Base-by-base conservation (phyloP, 37 sponge, comb jelly and placozoan species). In the Ephydatia muelleri region DNA sequence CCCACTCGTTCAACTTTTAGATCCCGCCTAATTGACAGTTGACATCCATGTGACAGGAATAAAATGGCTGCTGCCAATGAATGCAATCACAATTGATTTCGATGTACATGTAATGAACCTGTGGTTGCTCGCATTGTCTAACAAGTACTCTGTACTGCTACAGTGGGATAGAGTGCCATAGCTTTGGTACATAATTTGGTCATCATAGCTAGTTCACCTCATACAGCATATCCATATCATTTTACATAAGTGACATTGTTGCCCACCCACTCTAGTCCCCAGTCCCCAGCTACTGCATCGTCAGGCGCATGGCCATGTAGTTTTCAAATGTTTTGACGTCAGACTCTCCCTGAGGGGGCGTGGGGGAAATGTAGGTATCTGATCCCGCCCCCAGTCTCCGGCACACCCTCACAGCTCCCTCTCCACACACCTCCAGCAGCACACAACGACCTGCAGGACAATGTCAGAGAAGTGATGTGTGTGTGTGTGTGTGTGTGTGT, bases 321-420 rank as follows among this genome's bases (percentile, higher is more conserved):
- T 35, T 72, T 1, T 64, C 67, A 21, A 83, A 80, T 0, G 89
- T 75, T 28, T 80, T 48, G 21, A 43, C 37, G 30, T 89, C 84
- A 0, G 26, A 33, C 40, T 3, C 22, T 38, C 83, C 84, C 47
- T 80, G 79, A 69, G 79, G 76, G 0, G 83, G 3, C 3, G 64
- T 69, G 31, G 76, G 82, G 25, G 88, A 88, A 9, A 82, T 25
- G 65, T 84, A 89, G 47, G 64, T 40, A 70, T 43, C 82, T 25
- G 23, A 19, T 34, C 28, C 26, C 29, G 26, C 35, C 37, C 75
- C 66, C 21, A 73, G 47, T 13, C 64, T n/a, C 38, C 36, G 23
- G 49, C 88, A 88, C 6, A 76, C 36, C 30, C 11, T 3, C 28
- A 69, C 27, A 65, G 76, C 66, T 40, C 76, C 68, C 2, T 27